A percentile compares a stretch with the other conserved stretches of the same genome.
Evolutionary conservation across 1,140 invertebrate genomes (phyloP).

Genomic region (Physella acuta): DNA sequence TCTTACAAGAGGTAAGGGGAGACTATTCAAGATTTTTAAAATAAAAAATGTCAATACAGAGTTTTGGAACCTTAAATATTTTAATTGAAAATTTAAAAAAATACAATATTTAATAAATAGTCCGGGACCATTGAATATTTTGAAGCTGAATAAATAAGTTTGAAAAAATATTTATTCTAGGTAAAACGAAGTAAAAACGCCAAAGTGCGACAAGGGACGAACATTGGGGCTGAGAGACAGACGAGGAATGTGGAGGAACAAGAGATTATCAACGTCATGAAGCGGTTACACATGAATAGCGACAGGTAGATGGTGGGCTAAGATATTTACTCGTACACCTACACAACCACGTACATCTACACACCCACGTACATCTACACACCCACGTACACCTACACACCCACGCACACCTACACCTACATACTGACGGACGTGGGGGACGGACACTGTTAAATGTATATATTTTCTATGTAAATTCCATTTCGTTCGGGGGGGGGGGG

Average conservation of each 20-base stretch:
- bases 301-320: conserved; percentile 18
- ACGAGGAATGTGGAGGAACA: conserved; percentile 5
- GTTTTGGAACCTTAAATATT: neutral
- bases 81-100: neutral
- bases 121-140: neutral
- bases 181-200: neutral
- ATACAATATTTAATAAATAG: neutral
- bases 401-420: too few species aligned
- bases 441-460: too few species aligned
- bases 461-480: too few species aligned
- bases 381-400: too few species aligned
- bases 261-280: conserved; percentile 25
- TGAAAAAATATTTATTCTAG: too few species aligned
- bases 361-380: too few species aligned
- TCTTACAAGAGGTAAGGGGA: conserved; percentile 17
- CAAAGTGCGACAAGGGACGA: neutral
- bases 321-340: too few species aligned
- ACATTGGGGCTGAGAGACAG: neutral
- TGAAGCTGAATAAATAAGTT: too few species aligned
- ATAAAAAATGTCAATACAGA: neutral
- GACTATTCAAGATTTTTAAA: neutral
- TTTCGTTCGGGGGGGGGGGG: too few species aligned
- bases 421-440: too few species aligned
- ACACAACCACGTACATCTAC: too few species aligned
- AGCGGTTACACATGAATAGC: conserved; percentile 30